A percentile compares a stretch with the other conserved stretches of the same genome.
These are phyloP conservation scores for Epinephelus lanceolatus DNA, from an alignment of 2,113 vertebrate genomes.

Conservation along the genomic window DNA sequence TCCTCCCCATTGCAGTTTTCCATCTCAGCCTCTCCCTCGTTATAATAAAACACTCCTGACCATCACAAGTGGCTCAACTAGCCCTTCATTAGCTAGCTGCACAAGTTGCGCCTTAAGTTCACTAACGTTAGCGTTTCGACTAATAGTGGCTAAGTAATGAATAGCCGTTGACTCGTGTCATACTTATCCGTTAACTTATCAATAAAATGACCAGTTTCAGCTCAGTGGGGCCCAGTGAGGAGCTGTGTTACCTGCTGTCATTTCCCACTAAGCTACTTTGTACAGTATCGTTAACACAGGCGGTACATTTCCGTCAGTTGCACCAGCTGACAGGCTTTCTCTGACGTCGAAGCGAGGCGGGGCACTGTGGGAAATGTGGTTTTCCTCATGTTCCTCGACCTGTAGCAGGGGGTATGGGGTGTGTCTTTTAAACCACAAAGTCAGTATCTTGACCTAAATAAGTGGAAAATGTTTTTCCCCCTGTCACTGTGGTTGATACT, in stretches of 20 bases:
- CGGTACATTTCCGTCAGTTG: not conserved
- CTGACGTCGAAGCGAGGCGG: constrained; percentile 14
- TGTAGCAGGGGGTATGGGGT: not conserved
- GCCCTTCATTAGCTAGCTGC: not conserved
- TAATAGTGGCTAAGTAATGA: not conserved
- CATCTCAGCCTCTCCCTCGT: constrained; percentile 49
- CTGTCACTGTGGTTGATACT: not conserved
- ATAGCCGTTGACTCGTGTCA: not conserved
- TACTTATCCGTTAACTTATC: not conserved
- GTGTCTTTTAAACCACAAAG: too few species aligned
- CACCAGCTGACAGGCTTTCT: constrained; percentile 55
- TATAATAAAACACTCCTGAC: not conserved
- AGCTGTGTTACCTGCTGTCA: not conserved
- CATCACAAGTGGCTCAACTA: constrained; percentile 11
- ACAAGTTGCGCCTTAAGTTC: not conserved
- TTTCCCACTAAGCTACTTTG: constrained; percentile 1
- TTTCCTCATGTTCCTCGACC: not conserved
- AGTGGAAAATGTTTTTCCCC: not conserved
- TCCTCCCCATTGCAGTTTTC: constrained; percentile 57
- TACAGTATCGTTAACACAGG: not conserved
- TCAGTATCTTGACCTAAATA: not conserved
- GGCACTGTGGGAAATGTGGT: constrained; percentile 32
- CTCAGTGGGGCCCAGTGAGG: fast-evolving
- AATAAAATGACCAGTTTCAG: fast-evolving
- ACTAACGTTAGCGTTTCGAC: not conserved